Evolutionary conservation across 2,888 invertebrate species (phyloP).

Genomic region (Lamellibrachia satsuma): DNA sequence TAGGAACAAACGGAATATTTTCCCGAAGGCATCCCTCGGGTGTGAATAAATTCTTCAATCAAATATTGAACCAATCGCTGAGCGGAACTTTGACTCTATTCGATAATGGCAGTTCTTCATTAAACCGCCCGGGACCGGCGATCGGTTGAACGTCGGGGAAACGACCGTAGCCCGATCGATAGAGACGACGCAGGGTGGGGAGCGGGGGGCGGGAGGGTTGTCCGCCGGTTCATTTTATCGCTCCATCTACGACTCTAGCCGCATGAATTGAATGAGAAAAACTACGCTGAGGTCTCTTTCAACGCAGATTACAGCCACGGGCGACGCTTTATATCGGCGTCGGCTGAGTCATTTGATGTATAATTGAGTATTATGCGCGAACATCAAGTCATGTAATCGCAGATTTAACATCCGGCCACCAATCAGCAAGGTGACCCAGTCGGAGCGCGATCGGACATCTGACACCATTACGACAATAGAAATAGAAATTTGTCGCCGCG

Average conservation of each 20-base stretch:
- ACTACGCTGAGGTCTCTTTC: background rate
- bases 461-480: background rate
- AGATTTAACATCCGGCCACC: background rate
- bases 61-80: background rate
- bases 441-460: background rate
- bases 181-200: background rate
- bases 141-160: background rate
- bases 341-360: background rate
- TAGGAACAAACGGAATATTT: background rate
- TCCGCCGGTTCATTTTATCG: background rate
- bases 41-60: background rate
- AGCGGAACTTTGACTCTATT: background rate
- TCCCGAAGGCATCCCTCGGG: background rate
- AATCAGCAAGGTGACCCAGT: background rate
- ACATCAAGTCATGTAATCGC: constrained; percentile 6
- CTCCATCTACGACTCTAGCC: background rate
- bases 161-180: background rate
- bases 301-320: background rate
- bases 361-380: constrained; percentile 13
- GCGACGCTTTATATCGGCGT: background rate
- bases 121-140: background rate
- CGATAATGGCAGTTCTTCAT: background rate
- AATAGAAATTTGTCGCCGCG: background rate
- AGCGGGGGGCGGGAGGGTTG: background rate
- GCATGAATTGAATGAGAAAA: background rate